These are phyloP conservation scores for Peucedramus taeniatus DNA, from an alignment of 2,113 vertebrate species.

Conservation along the genomic window DNA sequence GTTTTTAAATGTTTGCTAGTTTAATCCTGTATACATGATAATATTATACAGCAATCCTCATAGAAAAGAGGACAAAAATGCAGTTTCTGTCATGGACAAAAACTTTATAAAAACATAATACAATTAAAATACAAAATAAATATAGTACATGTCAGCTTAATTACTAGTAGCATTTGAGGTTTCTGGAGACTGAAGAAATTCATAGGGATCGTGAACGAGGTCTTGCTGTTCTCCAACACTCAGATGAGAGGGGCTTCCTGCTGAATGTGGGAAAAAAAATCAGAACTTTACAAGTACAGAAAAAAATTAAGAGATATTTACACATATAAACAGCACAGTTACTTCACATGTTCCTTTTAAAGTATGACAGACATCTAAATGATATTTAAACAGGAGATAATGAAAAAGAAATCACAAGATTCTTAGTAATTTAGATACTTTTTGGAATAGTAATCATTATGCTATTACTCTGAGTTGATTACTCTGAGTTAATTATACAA, in stretches of 20 bases:
- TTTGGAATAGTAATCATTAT: neutral
- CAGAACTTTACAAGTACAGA: neutral
- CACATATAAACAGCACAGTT: neutral
- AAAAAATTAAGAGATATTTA: neutral
- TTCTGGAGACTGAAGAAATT: constrained; percentile 95
- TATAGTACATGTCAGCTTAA: constrained; percentile 1
- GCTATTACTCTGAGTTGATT: neutral
- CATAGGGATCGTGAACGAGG: constrained; percentile 90
- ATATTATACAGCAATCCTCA: constrained; percentile 33
- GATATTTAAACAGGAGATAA: neutral
- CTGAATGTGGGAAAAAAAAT: neutral
- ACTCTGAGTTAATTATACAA: neutral
- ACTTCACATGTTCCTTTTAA: neutral
- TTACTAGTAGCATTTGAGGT: constrained; percentile 70
- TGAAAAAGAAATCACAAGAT: neutral
- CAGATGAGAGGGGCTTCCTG: constrained; percentile 91
- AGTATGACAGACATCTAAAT: neutral
- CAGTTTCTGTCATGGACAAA: constrained; percentile 42
- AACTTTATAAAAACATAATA: constrained; percentile 27
- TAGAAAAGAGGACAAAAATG: constrained; percentile 7
- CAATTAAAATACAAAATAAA: constrained; percentile 17
- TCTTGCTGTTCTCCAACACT: constrained; percentile 90
- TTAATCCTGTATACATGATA: neutral
- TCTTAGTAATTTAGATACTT: neutral
- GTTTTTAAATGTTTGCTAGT: neutral